Conservation (phyloP, 1,140 invertebrate genomes). For the Philopotamus ludificatus region DNA sequence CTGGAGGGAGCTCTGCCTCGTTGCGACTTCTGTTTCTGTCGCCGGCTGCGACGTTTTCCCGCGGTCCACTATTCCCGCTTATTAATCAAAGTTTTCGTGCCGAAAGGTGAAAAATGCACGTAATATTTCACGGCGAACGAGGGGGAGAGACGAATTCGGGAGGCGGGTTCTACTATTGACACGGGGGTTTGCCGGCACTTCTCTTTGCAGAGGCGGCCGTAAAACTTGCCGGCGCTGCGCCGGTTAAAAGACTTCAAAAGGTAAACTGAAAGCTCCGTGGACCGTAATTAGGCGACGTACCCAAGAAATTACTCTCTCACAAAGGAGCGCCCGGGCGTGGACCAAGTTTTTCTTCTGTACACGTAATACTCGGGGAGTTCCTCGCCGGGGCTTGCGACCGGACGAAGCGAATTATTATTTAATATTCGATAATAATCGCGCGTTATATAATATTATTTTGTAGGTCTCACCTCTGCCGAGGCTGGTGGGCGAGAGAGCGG, state of each 20-base stretch:
- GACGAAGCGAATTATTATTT: too few relatives aligned
- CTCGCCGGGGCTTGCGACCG: too few relatives aligned
- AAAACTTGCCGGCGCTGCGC: conserved; percentile 36
- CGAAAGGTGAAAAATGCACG: neutral
- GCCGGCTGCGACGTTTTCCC: neutral
- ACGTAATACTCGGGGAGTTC: too few relatives aligned
- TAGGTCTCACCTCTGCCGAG: conserved; percentile 65
- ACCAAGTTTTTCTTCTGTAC: neutral
- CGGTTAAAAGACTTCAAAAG: conserved; percentile 40
- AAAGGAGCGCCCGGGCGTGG: neutral
- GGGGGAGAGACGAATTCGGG: neutral
- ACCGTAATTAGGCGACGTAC: conserved; percentile 36
- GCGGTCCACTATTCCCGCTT: neutral
- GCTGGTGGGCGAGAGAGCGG: conserved; percentile 70
- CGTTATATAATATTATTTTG: neutral
- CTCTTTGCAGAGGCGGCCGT: conserved; percentile 1
- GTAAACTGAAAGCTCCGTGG: conserved; percentile 36
- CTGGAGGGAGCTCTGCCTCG: too few relatives aligned
- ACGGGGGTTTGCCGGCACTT: conserved; percentile 4
- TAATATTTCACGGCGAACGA: neutral
- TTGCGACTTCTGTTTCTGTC: too few relatives aligned
- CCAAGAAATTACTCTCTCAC: conserved; percentile 14
- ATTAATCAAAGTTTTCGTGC: neutral
- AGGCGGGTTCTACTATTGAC: conserved; percentile 12
- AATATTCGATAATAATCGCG: too few relatives aligned